Evolutionary conservation across 2,797 vertebrate genomes (phyloP), one percentile per base, ranked within the genome.

Genomic region (Clarias pachynema): DNA sequence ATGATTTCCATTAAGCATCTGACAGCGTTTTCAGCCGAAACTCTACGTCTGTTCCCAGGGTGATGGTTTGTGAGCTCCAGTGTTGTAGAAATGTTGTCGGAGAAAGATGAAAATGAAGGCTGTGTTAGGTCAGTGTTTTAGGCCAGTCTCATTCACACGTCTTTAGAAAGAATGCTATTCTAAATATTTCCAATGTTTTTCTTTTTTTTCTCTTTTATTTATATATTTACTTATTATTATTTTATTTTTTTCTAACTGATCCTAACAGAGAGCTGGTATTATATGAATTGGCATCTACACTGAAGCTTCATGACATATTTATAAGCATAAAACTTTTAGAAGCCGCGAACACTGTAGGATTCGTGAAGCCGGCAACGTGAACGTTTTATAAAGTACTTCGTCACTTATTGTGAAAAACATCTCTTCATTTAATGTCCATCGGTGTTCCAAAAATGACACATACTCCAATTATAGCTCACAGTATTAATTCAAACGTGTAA

Each of bases 1-100:
- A 29, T 29, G 49, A 75, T 75, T 75, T 31, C 44, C 73, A 31
- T 75, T 75, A 57, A 56, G 49, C 44, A 75, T 57, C 73, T 22
- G 16, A 57, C n/a, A 37, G 49, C 49, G 15, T 29, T 74, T 18
- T 29, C n/a, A 53, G 53, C 18, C 0, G 12, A 29, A 14, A 49
- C 44, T 20, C 49, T 24, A 22, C 5, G 72, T 26, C 40, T 29
- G 72, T 74, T 53, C 40, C 24, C 12, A 53, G 4, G 16, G 57
- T 8, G 31, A 22, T 18, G 3, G 18, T 24, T 22, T 60, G 57
- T 40, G 56, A 34, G 74, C 31, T 31, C 49, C 18, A 5, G 73
- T 24, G 37, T 18, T 69, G 16, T 69, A 34, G 20, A 6, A 68
- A 4, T 49, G 40, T 53, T 26, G 1, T 44, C 22, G 15, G 34